Conservation (phyloP, 2,888 invertebrate species). For the Tortrix viridana region DNA sequence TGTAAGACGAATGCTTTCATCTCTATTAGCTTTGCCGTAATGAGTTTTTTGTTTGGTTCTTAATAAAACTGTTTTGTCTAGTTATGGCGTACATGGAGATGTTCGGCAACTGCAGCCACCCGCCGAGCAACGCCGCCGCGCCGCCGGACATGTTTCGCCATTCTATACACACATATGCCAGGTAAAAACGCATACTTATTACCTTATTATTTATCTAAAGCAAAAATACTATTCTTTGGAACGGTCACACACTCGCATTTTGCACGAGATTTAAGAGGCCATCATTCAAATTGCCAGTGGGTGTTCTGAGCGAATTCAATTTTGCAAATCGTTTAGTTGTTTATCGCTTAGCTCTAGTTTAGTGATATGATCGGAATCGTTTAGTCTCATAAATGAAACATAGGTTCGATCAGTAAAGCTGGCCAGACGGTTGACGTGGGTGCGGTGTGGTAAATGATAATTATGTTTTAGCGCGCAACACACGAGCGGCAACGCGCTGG, state of each 20-base stretch:
- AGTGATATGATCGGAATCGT: neutral
- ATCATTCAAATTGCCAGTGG: too few species aligned
- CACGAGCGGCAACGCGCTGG: constrained; percentile 59
- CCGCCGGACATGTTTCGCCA: constrained; percentile 92
- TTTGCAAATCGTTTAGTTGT: constrained; percentile 5
- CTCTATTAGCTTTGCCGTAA: neutral
- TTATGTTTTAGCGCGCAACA: constrained; percentile 64
- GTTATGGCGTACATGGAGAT: constrained; percentile 99
- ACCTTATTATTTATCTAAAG: too few species aligned
- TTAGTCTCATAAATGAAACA: constrained; percentile 33
- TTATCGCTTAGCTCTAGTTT: constrained; percentile 8
- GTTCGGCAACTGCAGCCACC: constrained; percentile 94
- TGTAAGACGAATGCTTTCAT: constrained; percentile 14
- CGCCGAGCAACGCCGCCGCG: constrained; percentile 84
- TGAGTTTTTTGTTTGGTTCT: neutral
- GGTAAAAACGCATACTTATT: constrained; percentile 50
- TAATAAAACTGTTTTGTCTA: constrained; percentile 65
- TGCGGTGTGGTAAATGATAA: neutral
- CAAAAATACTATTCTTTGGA: too few species aligned
- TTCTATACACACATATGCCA: constrained; percentile 91
- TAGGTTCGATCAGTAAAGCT: constrained; percentile 11
- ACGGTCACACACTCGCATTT: too few species aligned
- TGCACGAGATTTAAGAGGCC: too few species aligned
- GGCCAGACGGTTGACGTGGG: neutral
- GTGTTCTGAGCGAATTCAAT: neutral